Conservation (phyloP, 2,113 vertebrate genomes). For the Ifrita kowaldi region DNA sequence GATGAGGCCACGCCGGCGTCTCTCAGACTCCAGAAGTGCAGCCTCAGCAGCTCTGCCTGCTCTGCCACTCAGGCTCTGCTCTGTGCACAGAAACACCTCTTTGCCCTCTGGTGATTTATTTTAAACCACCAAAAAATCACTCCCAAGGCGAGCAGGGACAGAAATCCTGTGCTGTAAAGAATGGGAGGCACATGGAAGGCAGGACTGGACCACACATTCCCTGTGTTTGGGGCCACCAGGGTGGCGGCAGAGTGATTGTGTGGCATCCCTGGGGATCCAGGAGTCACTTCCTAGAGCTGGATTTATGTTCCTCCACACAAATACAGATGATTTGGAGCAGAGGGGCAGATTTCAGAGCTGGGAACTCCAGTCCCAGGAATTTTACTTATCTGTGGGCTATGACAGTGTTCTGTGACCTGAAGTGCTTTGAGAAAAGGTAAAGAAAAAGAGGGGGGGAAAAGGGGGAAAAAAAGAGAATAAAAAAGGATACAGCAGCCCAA, state of each 20-base stretch:
- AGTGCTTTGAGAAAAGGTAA: neutral
- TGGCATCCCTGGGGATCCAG: neutral
- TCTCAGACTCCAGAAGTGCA: neutral
- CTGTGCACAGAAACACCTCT: neutral
- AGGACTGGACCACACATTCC: neutral
- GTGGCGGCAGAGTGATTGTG: neutral
- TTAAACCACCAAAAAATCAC: neutral
- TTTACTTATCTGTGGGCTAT: neutral
- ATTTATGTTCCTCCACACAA: neutral
- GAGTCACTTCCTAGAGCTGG: neutral
- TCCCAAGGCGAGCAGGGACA: neutral
- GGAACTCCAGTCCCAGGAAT: neutral
- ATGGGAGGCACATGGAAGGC: rapidly evolving
- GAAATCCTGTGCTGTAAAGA: neutral
- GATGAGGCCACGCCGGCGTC: neutral
- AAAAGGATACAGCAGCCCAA: too few species aligned
- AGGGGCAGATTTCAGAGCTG: neutral
- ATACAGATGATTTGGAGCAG: neutral
- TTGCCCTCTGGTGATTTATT: neutral
- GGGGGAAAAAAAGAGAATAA: rapidly evolving
- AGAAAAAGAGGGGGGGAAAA: too few species aligned
- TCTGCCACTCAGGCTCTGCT: neutral
- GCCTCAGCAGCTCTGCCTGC: neutral
- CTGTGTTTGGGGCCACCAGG: neutral
- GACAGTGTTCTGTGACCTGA: neutral